Percentiles rank a stretch among this genome's conserved stretches.
Conservation (phyloP, 2,797 vertebrate species). For the Alosa sapidissima region DNA sequence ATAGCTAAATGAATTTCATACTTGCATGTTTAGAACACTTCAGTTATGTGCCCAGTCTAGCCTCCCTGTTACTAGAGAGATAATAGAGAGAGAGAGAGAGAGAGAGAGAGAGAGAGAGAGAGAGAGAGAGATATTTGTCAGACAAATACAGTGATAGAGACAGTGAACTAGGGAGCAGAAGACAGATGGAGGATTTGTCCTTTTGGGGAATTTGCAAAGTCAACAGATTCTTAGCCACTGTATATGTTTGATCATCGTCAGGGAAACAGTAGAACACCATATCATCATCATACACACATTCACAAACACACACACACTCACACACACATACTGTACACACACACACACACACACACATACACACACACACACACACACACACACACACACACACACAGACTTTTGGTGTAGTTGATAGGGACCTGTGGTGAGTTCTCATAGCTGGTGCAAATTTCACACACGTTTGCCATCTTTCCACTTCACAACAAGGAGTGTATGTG, state of each 20-base stretch:
- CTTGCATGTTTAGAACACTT: too few species aligned
- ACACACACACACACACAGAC: neutral
- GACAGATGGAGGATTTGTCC: neutral
- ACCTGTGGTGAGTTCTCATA: neutral
- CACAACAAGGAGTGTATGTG: conserved; percentile 22
- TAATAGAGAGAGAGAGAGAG: too few species aligned
- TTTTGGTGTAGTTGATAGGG: neutral
- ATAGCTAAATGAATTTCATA: too few species aligned
- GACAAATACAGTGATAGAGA: too few species aligned
- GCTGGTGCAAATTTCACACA: neutral
- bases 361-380: accelerated
- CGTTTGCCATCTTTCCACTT: neutral
- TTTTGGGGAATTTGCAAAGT: neutral
- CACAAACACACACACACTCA: neutral
- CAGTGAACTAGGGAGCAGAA: neutral
- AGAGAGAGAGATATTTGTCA: too few species aligned
- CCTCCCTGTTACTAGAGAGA: too few species aligned
- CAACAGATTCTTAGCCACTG: neutral
- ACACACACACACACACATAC: neutral
- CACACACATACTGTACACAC: neutral
- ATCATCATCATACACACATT: neutral
- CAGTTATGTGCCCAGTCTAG: too few species aligned
- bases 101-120: too few species aligned
- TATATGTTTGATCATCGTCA: neutral
- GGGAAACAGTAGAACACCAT: neutral